Evolutionary conservation across 2,888 invertebrate species (phyloP).

Genomic region (Caenorhabditis sulstoni): DNA sequence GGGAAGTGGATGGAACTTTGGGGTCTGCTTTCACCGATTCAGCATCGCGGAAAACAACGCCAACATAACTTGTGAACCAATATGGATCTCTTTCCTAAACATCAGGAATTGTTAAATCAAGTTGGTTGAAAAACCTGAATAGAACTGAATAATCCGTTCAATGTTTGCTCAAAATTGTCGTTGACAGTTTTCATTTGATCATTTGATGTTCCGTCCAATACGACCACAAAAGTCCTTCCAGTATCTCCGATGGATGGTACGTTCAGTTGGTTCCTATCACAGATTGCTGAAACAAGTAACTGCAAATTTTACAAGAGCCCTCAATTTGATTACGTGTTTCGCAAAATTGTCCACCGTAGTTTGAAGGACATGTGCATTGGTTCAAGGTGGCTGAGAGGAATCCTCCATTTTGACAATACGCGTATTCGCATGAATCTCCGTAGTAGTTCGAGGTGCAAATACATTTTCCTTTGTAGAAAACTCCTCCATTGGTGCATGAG

Average conservation of each 20-base stretch:
- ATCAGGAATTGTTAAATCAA: not conserved
- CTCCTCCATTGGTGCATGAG: constrained; percentile 72
- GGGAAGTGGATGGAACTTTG: constrained; percentile 38
- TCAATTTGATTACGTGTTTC: constrained; percentile 58
- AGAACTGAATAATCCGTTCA: constrained; percentile 31
- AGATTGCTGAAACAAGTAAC: constrained; percentile 54
- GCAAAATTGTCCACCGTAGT: constrained; percentile 65
- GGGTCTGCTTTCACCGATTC: constrained; percentile 23
- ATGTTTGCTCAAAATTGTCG: constrained; percentile 46
- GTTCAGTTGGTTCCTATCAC: constrained; percentile 55
- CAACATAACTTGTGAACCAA: constrained; percentile 69
- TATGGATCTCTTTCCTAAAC: constrained; percentile 37
- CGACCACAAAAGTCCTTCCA: constrained; percentile 64
- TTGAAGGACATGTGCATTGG: constrained; percentile 56
- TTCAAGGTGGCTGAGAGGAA: constrained; percentile 42
- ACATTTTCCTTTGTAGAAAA: constrained; percentile 60
- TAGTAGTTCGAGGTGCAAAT: constrained; percentile 66
- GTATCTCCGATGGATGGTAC: constrained; percentile 49
- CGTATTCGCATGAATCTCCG: constrained; percentile 63
- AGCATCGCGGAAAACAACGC: constrained; percentile 66
- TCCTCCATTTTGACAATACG: constrained; percentile 65
- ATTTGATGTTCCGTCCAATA: constrained; percentile 65
- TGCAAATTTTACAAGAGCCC: not conserved
- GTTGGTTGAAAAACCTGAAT: constrained; percentile 10
- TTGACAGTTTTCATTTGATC: constrained; percentile 62